Conservation (phyloP, 1,140 invertebrate species). For the Cotesia vestalis region DNA sequence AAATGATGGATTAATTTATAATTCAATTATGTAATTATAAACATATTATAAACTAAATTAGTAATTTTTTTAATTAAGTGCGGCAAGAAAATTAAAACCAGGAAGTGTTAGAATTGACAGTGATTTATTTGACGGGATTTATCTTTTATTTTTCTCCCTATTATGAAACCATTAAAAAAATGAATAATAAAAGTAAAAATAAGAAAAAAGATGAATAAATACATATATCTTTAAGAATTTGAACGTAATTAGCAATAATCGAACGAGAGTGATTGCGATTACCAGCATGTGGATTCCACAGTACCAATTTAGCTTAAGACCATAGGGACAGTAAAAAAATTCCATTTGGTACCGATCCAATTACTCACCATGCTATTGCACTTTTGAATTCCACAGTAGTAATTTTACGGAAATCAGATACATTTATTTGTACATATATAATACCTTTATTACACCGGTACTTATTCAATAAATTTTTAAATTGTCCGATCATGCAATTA, state of each 20-base stretch:
- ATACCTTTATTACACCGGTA: too few species aligned
- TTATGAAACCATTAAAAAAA: background rate
- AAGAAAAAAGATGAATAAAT: constrained; percentile 12
- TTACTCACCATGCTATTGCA: constrained; percentile 39
- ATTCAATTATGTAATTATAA: too few species aligned
- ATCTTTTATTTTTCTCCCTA: background rate
- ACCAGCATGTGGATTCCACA: constrained; percentile 29
- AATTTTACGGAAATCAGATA: constrained; percentile 17
- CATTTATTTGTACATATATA: constrained; percentile 1
- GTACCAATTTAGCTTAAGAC: constrained; percentile 35
- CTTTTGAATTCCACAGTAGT: constrained; percentile 32
- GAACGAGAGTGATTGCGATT: constrained; percentile 33
- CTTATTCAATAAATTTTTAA: too few species aligned
- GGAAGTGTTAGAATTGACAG: too few species aligned
- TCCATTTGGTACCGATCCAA: constrained; percentile 38
- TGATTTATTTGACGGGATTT: background rate
- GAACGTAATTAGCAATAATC: constrained; percentile 39
- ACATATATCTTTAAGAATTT: constrained; percentile 33
- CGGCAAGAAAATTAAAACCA: too few species aligned
- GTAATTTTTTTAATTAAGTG: too few species aligned
- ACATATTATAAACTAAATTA: too few species aligned
- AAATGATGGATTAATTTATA: too few species aligned
- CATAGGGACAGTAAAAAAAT: constrained; percentile 18
- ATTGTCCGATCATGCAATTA: too few species aligned
- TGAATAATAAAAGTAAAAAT: background rate